Conservation (phyloP, 2,888 invertebrate genomes). For the Cynaeus angustus region DNA sequence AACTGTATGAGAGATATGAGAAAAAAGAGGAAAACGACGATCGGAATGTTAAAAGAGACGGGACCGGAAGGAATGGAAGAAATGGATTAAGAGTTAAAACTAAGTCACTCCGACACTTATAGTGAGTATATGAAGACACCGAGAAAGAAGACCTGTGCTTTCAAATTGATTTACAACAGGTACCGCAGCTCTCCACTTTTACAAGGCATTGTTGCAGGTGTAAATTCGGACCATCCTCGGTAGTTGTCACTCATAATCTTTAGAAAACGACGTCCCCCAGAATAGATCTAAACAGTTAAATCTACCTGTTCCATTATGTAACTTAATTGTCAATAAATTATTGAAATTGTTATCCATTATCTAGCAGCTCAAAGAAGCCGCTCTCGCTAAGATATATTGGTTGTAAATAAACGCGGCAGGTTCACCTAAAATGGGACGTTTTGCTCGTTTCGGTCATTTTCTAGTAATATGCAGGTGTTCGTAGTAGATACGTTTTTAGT, state of each 20-base stretch:
- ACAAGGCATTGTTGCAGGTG: neutral
- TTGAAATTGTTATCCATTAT: constrained; percentile 66
- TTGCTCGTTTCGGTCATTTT: constrained; percentile 53
- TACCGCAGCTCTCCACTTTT: neutral
- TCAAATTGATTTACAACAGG: neutral
- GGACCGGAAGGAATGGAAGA: too few species aligned
- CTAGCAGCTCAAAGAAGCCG: constrained; percentile 66
- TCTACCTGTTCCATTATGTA: constrained; percentile 38
- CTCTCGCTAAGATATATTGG: constrained; percentile 65
- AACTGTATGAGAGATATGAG: too few species aligned
- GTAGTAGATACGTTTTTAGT: neutral
- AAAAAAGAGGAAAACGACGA: too few species aligned
- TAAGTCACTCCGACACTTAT: too few species aligned
- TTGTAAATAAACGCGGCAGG: constrained; percentile 64
- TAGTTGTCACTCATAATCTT: constrained; percentile 12
- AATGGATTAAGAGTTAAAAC: too few species aligned
- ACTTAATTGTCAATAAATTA: constrained; percentile 68
- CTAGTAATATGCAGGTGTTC: constrained; percentile 56
- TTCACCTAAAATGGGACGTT: constrained; percentile 53
- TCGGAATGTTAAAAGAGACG: too few species aligned
- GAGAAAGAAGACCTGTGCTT: too few species aligned
- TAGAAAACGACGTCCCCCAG: constrained; percentile 2
- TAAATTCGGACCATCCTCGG: neutral
- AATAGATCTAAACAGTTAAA: constrained; percentile 17
- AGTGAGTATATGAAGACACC: too few species aligned